Evolutionary conservation across 1,140 invertebrate genomes (phyloP), one percentile per base, ranked within the genome.

Genomic region (Drosophila seguyi): DNA sequence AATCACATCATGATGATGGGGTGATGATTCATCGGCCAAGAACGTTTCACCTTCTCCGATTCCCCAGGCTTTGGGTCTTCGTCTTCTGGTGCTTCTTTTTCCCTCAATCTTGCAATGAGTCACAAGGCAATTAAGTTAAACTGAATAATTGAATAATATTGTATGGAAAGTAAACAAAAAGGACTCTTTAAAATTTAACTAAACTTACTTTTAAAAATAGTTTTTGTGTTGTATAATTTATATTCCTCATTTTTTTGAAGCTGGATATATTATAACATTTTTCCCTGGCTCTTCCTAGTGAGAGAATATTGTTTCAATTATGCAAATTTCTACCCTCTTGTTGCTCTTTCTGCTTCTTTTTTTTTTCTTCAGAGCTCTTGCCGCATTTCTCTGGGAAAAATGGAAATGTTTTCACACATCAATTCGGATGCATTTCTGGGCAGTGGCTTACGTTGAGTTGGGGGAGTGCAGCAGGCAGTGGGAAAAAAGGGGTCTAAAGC

Each of bases 321-420:
- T 86, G 83, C 62, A 68, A 82, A 86, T 79, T 87, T 75, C 44
- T n/a, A 20, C 11, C 67, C 47, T 66, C 53, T 31, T 31, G 3
- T 0, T 0, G 44, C 36, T 44, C 6, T 52, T 60, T 59, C 42
- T 25, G 29, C 31, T 31, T 0, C 10, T 13, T 34, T 34, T 60
- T 42, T 39, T 27, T 25, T 14, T 20, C n/a, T 44, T 13, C 22
- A 53, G 67, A 74, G 57, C 71, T 65, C 59, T 50, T 50, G 44
- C 11, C 18, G 72, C 45, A 65, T 76, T 75, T 75, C 73, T 76
- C 53, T 76, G 73, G 62, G 61, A 75, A 75, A 75, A 77, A 58
- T 78, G 75, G 75, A 78, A 78, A 78, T 78, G 75, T 88, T 88
- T 87, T 87, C 84, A 87, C 84, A 87, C 80, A 84, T 87, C 79